Base-by-base conservation (phyloP, 1,140 invertebrate genomes). In the Prorops nasuta region DNA sequence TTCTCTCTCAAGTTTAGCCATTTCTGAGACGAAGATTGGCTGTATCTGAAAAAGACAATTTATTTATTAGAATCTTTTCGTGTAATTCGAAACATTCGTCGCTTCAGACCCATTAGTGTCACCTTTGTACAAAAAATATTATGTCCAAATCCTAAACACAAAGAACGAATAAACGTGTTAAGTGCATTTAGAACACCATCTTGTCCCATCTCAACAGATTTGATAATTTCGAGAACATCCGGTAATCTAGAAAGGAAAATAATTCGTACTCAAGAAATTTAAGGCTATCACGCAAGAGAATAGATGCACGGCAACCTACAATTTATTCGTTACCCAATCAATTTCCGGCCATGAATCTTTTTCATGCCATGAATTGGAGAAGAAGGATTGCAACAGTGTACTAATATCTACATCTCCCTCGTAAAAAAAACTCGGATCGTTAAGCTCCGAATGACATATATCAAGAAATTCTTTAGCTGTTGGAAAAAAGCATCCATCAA, bases 381-480 rank as follows among this genome's bases (percentile, higher is more conserved):
- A 78, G 67, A 84, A 84, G 12, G 79, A 76, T 45, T 80, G 78
- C 20, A 83, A 62, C 22, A 83, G 64, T 40, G 70, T 51, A 28
- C 76, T 80, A 38, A 80, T 54, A 43, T 77, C 69, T n/a, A 76
- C 22, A 8, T 76, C 66, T 15, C 71, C 65, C 17, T 79, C 68
- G 36, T 76, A 79, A 60, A 83, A 83, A 38, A 79, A 64, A 46
- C 70, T 67, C 9, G 82, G 83, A 61, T 81, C 80, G n/a, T 72
- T 72, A 31, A 84, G 72, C 40, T 63, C 51, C 3, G 75, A 78
- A 34, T 71, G 71, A 50, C 74, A 79, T 48, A 77, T 55, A 54
- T 70, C 64, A 32, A 62, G 42, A 63, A 81, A 79, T 56, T 77
- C 77, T 31, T 64, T 55, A 48, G 80, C 80, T 82, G 51, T 9